These are phyloP conservation scores for Menidia beryllina DNA, from an alignment of 2,113 vertebrate genomes.

Conservation along the genomic window DNA sequence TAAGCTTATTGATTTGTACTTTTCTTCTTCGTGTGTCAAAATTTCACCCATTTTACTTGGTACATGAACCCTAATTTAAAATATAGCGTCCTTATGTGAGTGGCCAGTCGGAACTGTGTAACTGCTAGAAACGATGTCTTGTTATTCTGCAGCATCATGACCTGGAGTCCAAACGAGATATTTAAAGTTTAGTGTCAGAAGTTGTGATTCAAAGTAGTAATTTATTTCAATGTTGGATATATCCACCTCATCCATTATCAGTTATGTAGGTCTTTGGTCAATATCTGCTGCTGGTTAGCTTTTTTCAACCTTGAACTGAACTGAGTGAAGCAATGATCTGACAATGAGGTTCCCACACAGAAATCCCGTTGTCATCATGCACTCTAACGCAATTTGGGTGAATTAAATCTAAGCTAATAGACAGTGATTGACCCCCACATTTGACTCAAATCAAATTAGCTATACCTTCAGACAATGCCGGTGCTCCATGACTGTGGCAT, in stretches of 20 bases:
- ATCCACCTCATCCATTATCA: constrained; percentile 40
- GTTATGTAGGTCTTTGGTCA: constrained; percentile 43
- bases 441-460: constrained; percentile 81
- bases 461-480: constrained; percentile 64
- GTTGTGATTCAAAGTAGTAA: too few relatives aligned
- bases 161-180: too few relatives aligned
- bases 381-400: constrained; percentile 82
- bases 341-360: constrained; percentile 76
- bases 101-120: constrained; percentile 6
- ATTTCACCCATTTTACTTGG: constrained; percentile 49
- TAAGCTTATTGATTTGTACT: constrained; percentile 77
- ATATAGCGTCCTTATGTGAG: constrained; percentile 17
- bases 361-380: constrained; percentile 81
- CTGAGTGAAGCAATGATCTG: constrained; percentile 76
- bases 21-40: constrained; percentile 46
- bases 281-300: constrained; percentile 62
- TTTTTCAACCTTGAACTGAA: constrained; percentile 73
- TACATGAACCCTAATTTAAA: constrained; percentile 54
- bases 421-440: constrained; percentile 77
- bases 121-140: constrained; percentile 2
- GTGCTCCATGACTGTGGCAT: constrained; percentile 42
- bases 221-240: too few relatives aligned
- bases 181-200: too few relatives aligned
- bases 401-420: constrained; percentile 82
- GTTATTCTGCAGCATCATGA: neutral